phyloP scores from a whole-genome alignment of 1,140 invertebrate species.

The Sipha flava region DNA sequence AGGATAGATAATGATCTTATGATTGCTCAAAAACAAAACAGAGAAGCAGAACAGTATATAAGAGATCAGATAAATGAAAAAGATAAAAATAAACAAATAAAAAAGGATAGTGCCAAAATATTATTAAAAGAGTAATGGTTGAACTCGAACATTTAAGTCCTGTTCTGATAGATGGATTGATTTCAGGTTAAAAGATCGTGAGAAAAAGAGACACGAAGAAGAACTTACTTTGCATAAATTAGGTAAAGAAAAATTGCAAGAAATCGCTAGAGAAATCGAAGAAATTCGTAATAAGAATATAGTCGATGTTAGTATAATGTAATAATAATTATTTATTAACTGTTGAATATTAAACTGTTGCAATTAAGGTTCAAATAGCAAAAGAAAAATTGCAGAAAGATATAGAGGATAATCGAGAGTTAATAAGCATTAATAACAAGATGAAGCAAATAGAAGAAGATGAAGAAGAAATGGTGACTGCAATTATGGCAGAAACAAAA shows the following conservation, averaged over 20 bases:
- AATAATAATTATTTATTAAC: not conserved
- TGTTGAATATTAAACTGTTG: too few relatives aligned
- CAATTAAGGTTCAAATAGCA: not conserved
- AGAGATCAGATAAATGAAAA: not conserved
- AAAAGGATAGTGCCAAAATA: not conserved
- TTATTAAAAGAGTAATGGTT: not conserved
- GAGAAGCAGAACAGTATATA: not conserved
- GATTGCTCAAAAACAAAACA: not conserved
- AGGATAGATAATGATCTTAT: not conserved
- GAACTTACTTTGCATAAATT: not conserved
- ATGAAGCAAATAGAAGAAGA: not conserved
- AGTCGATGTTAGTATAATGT: not conserved
- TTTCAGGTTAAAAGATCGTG: not conserved
- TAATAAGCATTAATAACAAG: not conserved
- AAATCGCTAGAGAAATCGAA: not conserved
- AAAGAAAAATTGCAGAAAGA: not conserved
- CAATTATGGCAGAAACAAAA: conserved; percentile 8
- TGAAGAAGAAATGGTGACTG: not conserved
- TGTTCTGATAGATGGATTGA: not conserved
- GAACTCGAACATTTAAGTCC: not conserved
- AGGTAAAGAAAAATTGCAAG: not conserved
- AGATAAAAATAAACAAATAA: not conserved
- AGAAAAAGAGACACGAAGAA: not conserved
- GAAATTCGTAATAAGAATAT: not conserved
- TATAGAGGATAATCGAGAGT: not conserved